These are phyloP conservation scores for Conus ventricosus DNA, from an alignment of 1,140 invertebrate genomes.

Conservation along the genomic window DNA sequence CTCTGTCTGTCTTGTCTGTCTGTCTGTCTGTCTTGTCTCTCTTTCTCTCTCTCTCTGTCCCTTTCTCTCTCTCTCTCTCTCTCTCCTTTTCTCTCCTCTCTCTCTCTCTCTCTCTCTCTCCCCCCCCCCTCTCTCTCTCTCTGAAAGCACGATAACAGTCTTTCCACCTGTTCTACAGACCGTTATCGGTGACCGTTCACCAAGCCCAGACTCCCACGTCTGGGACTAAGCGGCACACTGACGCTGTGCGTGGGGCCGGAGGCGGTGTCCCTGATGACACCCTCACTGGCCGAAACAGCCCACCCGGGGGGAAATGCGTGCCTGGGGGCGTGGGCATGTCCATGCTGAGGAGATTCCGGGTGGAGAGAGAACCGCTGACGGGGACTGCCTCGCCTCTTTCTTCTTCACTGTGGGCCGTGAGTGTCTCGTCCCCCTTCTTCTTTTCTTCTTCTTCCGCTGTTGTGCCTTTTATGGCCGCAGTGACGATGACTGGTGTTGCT, in stretches of 20 bases:
- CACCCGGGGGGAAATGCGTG: neutral
- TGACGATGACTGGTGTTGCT: too few relatives aligned
- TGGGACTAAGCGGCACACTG: constrained; percentile 44
- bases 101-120: too few relatives aligned
- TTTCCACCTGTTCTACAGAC: constrained; percentile 40
- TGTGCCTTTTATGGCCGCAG: too few relatives aligned
- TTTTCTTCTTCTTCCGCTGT: too few relatives aligned
- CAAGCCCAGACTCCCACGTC: constrained; percentile 48
- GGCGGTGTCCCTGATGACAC: neutral
- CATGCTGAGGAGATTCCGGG: constrained; percentile 53
- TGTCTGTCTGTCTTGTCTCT: too few relatives aligned
- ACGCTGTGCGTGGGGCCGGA: constrained; percentile 36
- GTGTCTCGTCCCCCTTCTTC: constrained; percentile 13
- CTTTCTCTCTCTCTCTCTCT: neutral
- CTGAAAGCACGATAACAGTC: too few relatives aligned
- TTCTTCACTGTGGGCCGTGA: constrained; percentile 60
- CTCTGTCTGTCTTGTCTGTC: neutral
- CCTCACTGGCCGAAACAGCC: neutral
- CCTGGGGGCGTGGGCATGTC: constrained; percentile 45
- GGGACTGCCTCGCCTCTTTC: constrained; percentile 44
- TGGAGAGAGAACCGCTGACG: constrained; percentile 43
- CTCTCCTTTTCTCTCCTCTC: too few relatives aligned
- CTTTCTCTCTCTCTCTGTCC: too few relatives aligned
- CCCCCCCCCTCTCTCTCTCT: neutral
- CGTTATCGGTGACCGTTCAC: constrained; percentile 37